These are phyloP conservation scores for Yoshiicerus persimilis DNA, from an alignment of 1,140 invertebrate genomes.

Conservation along the genomic window DNA sequence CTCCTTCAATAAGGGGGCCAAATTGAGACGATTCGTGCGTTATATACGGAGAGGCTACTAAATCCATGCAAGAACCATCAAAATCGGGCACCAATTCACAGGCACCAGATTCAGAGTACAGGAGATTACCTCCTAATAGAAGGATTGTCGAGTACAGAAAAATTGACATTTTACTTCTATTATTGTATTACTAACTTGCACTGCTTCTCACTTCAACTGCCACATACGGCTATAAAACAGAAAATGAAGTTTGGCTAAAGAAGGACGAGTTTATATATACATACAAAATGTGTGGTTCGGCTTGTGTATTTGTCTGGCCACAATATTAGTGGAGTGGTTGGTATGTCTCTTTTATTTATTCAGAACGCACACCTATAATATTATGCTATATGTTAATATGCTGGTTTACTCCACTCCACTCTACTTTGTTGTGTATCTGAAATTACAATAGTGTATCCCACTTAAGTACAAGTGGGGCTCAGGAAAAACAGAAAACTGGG, in stretches of 20 bases:
- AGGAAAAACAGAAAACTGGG: no score
- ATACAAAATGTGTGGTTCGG: background rate
- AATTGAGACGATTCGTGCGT: constrained; percentile 14
- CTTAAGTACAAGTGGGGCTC: no score
- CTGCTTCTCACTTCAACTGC: background rate
- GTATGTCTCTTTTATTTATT: no score
- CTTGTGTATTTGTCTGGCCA: no score
- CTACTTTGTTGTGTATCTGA: no score
- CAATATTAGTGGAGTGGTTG: no score
- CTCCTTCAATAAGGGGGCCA: constrained; percentile 35
- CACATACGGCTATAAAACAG: background rate
- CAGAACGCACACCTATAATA: no score
- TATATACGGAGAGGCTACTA: background rate
- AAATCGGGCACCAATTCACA: background rate
- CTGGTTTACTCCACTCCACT: no score
- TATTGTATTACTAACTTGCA: background rate
- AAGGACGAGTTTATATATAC: background rate
- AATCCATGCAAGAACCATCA: background rate
- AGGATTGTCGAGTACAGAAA: background rate
- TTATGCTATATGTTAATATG: no score
- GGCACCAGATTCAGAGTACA: background rate
- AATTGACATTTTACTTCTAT: background rate
- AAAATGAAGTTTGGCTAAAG: background rate
- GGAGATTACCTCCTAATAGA: background rate
- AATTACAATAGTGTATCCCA: no score